Evolutionary conservation across 2,797 vertebrate species (phyloP).

Genomic region (Siniperca undulata): DNA sequence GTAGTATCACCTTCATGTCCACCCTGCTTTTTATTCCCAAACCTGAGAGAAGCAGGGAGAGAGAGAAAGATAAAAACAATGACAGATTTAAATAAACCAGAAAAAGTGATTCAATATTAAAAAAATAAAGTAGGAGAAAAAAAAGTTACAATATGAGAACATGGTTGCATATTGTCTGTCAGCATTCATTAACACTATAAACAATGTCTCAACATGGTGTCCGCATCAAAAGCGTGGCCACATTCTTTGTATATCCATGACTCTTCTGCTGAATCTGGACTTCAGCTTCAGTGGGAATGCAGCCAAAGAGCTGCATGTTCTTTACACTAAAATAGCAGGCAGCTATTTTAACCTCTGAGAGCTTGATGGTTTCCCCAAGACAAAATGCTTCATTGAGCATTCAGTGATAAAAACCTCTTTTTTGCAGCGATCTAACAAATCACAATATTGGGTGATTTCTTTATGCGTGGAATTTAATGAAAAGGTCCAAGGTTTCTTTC

Average conservation of each 20-base stretch:
- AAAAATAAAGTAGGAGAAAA: slow-evolving; percentile 23
- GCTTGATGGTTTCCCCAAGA: slow-evolving; percentile 57
- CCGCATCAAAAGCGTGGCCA: slow-evolving; percentile 59
- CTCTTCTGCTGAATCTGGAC: slow-evolving; percentile 62
- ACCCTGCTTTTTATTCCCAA: slow-evolving; percentile 38
- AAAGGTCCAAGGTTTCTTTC: slow-evolving; percentile 54
- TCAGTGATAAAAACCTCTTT: slow-evolving; percentile 42
- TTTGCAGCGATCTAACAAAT: slow-evolving; percentile 60
- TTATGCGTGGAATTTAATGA: slow-evolving; percentile 63
- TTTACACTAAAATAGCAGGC: slow-evolving; percentile 75
- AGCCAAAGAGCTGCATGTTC: slow-evolving; percentile 73
- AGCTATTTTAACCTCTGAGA: slow-evolving; percentile 75
- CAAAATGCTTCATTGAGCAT: slow-evolving; percentile 68
- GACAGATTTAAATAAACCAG: slow-evolving; percentile 41
- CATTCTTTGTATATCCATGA: slow-evolving; percentile 64
- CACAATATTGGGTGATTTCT: slow-evolving; percentile 66
- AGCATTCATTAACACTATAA: slow-evolving; percentile 69
- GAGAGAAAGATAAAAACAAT: slow-evolving; percentile 7
- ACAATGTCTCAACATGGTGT: slow-evolving; percentile 75
- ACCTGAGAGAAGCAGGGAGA: slow-evolving; percentile 24
- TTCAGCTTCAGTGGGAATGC: slow-evolving; percentile 56
- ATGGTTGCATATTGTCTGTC: slow-evolving; percentile 53
- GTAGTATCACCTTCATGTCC: slow-evolving; percentile 41
- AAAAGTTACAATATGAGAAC: slow-evolving; percentile 41
- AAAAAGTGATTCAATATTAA: slow-evolving; percentile 34